These are phyloP conservation scores for Pristis pectinata DNA, from an alignment of 2,797 vertebrate species.

Conservation along the genomic window DNA sequence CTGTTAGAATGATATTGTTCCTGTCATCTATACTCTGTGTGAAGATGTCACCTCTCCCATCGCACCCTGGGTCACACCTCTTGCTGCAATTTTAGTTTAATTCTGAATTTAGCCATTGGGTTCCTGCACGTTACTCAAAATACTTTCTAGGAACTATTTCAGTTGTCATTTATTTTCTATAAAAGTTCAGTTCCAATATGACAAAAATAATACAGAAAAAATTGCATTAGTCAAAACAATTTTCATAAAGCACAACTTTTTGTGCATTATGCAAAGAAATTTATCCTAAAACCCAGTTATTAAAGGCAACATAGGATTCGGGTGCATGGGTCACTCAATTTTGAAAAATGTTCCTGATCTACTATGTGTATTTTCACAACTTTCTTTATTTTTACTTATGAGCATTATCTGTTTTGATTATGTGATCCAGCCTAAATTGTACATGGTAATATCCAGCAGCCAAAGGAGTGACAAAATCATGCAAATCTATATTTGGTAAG, in stretches of 20 bases:
- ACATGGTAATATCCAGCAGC: background rate
- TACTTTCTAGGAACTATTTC: background rate
- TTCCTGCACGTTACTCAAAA: background rate
- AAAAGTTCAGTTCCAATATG: background rate
- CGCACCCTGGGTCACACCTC: background rate
- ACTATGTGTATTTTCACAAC: background rate
- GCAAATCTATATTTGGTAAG: background rate
- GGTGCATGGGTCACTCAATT: no score
- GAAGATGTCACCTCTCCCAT: background rate
- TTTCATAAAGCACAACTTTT: no score
- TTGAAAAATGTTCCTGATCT: no score
- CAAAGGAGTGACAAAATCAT: background rate
- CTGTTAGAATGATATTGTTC: background rate
- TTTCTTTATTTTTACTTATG: background rate
- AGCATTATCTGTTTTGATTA: background rate
- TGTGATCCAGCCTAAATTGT: background rate
- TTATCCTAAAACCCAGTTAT: no score
- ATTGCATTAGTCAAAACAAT: no score
- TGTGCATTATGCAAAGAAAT: no score
- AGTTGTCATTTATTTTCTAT: background rate
- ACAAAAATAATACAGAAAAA: no score
- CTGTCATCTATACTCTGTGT: background rate
- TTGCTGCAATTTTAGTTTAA: background rate
- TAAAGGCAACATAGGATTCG: no score
- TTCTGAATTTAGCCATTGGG: background rate